Evolutionary conservation across 2,888 invertebrate species (phyloP), one percentile per base, ranked within the genome.

Genomic region (Sarcophaga rosellei): DNA sequence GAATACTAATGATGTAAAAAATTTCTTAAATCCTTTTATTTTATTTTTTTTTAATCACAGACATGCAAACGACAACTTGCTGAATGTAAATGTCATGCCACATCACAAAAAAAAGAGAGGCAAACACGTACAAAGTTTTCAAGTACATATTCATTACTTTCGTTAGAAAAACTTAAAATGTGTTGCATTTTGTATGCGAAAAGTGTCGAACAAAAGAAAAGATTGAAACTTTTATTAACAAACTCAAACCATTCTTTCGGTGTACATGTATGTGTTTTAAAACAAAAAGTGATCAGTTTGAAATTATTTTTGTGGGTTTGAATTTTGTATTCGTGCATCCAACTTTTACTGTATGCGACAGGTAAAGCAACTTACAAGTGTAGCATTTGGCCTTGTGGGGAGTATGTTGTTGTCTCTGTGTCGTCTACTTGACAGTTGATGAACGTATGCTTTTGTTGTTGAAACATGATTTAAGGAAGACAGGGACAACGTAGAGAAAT

Each of bases 1-100:
- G 77, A 83, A 78, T 83, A 78, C 72, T 78, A 83, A 83, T 78
- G 73, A 83, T 73, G 62, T 66, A 77, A 77, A 66, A 35, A 73
- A 68, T 77, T 35, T 53, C 25, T 59, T 21, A 70, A 81, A 45
- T 65, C 72, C 35, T 35, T 10, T 35, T 35, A 35, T 10, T 2
- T 35, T 35, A 1, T 25, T 10, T 8, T 35, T 8, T 80, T 59
- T 45, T 45, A 59, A 65, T 76, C 57, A 63, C 1, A 70, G 35
- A 57, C 11, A 53, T 47, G 17, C 4, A 70, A 35, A 17, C 47
- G 21, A 69, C 53, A 81, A 70, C 59, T 73, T 72, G 15, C 10
- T 35, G 35, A 2, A 35, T 35, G 35, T 35, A 35, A 44, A 17
- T 57, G n/a, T 59, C 68, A 69, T 53, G 45, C 44, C 8, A 17